Base-by-base conservation (phyloP, 2,888 invertebrate genomes). In the Rhaphigaster nebulosa region DNA sequence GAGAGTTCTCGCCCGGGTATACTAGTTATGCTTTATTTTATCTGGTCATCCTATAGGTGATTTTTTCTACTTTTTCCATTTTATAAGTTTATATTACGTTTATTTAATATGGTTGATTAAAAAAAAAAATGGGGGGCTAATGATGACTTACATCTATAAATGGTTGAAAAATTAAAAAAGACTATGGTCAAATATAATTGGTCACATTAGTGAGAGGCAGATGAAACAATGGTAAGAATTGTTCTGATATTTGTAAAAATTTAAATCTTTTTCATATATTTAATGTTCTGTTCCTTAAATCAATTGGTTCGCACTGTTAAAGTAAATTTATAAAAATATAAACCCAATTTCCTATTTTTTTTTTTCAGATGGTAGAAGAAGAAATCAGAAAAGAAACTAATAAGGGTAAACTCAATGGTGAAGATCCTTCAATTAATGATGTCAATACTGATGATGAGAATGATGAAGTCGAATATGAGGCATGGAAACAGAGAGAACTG, bases 401-500 rank as follows among this genome's bases (percentile, higher is more conserved):
- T 93, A 95, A 92, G 60, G 92, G 92, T 23, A 96, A 95, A 93
- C 95, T 91, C 87, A 92, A 92, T 45, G 96, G 97, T 93, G 95
- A 96, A 92, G 96, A 97, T 94, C 96, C 97, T 5, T 96, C 96
- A 92, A 95, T 98, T 10, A 96, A 97, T 92, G 97, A 98, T 93
- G 97, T 98, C 2, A 97, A 97, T 93, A 98, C 98, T 0, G 98
- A 98, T 92, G 98, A 99, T 93, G 99, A 99, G 93, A 98, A 98
- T 93, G 98, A 98, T 93, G 99, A 99, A 93, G 95, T 98, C 18
- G 98, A 98, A 93, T 99, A 99, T 93, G 99, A 99, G 94, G 96
- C 97, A 0, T 99, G 99, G 99, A 99, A 99, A 94, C 94, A 99
- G 54, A 95, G 99, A 38, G 99, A 99, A 94, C 95, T 99, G 93